Base-by-base conservation (phyloP, 2,797 vertebrate species). In the Poliocrania exsul region DNA sequence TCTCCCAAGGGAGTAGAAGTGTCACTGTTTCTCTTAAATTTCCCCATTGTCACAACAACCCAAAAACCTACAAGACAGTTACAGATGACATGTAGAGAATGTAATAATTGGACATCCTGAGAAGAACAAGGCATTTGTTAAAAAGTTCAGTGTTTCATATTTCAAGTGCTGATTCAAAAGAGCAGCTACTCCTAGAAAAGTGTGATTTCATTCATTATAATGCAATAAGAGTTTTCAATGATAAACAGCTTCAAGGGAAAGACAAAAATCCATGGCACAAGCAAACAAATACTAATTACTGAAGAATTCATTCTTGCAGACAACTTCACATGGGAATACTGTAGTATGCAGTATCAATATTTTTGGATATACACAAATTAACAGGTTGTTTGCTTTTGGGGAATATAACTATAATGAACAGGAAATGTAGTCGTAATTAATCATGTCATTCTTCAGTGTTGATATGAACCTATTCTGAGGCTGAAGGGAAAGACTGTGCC, bases 171-270 rank as follows among this genome's bases (percentile, higher is more conserved):
- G 29, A 80, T 93, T 90, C 80, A 61, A 80, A 92, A 81, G 92
- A 87, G 58, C 62, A 93, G 29, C 70, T 71, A 44, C 35, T 90
- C 54, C 73, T 86, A 73, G 35, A 78, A 81, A 69, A 72, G 38
- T 86, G 66, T 86, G 62, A 66, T 75, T 88, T 31, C 61, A 69
- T 88, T 90, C 86, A 92, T 96, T 92, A 72, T 31, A 79, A 69
- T 28, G 21, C 74, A 58, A 71, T 90, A 66, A 58, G 57, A 81
- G 35, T 81, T 91, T 94, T 90, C 57, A 53, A 42, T 90, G 73
- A 88, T 88, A 81, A 94, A 81, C 33, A 88, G 57, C 90, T 82
- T 89, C 31, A 46, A 91, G 83, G 42, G 62, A 88, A 91, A 86
- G 73, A 42, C 53, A 71, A 86, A 83, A 93, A 74, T 78, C 80